These are phyloP conservation scores for Podarcis cretensis DNA, from an alignment of 2,113 vertebrate genomes.

Conservation along the genomic window DNA sequence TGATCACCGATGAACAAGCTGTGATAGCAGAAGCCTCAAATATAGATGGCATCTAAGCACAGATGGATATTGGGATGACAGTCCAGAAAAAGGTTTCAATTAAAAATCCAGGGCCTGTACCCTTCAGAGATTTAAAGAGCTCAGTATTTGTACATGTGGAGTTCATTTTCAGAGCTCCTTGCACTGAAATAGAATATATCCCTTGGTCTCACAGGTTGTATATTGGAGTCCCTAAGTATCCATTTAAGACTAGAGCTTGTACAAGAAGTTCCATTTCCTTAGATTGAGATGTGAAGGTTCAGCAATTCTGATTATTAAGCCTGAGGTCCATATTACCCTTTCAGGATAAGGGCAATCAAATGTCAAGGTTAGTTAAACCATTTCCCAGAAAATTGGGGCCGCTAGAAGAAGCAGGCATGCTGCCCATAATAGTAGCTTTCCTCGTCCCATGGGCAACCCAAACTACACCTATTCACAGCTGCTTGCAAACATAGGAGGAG, in stretches of 20 bases:
- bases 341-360: slow-evolving; percentile 9
- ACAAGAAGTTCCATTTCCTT: slow-evolving; percentile 1
- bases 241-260: neutral
- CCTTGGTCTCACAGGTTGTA: neutral
- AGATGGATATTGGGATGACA: neutral
- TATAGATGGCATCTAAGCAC: neutral
- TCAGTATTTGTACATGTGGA: neutral
- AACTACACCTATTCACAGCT: neutral
- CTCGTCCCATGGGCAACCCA: neutral
- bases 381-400: neutral
- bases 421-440: neutral
- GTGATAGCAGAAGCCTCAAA: neutral
- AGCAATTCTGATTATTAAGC: slow-evolving; percentile 2
- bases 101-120: neutral
- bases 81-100: neutral
- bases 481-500: neutral
- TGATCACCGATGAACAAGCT: neutral
- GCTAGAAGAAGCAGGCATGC: neutral
- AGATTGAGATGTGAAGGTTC: neutral
- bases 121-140: neutral
- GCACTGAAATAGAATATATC: neutral
- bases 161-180: slow-evolving; percentile 1
- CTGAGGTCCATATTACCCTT: neutral
- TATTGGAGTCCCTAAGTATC: neutral
- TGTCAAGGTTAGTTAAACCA: neutral